A percentile compares a stretch with the other conserved stretches of the same genome.
Conservation (phyloP, 1,140 invertebrate species). For the Paracyclopina nana region DNA sequence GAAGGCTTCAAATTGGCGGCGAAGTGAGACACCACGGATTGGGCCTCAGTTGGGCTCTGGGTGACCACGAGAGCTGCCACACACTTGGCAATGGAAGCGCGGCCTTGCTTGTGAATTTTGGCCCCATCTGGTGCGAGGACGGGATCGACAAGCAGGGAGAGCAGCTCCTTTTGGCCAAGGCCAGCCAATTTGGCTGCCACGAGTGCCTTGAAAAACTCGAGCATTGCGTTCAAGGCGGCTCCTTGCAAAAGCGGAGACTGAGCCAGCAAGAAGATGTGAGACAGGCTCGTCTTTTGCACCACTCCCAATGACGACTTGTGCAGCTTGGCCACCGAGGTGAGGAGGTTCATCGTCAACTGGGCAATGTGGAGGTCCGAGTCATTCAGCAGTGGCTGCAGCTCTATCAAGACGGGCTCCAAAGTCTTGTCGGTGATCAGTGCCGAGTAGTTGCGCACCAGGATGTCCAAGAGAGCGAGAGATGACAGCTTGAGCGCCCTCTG, state of each 20-base stretch:
- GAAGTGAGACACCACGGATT: constrained; percentile 63
- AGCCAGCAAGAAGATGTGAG: constrained; percentile 52
- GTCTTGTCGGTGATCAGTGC: constrained; percentile 27
- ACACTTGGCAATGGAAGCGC: constrained; percentile 81
- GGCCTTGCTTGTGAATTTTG: constrained; percentile 33
- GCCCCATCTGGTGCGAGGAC: background rate
- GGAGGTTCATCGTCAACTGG: constrained; percentile 56
- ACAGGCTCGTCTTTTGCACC: constrained; percentile 31
- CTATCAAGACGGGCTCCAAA: constrained; percentile 41
- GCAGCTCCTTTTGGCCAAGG: constrained; percentile 52
- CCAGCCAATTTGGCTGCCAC: constrained; percentile 45
- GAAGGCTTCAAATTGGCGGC: constrained; percentile 53
- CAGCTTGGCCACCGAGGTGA: constrained; percentile 48
- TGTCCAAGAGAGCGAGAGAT: constrained; percentile 72
- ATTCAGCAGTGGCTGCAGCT: constrained; percentile 68
- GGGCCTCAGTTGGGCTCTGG: constrained; percentile 35
- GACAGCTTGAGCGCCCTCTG: constrained; percentile 80
- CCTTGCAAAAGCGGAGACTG: constrained; percentile 75
- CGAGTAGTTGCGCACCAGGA: constrained; percentile 45
- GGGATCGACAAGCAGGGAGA: constrained; percentile 45
- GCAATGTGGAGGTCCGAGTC: constrained; percentile 91
- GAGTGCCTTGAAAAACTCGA: constrained; percentile 74
- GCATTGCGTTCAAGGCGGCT: constrained; percentile 60
- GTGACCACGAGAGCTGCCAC: constrained; percentile 73
- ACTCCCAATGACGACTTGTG: constrained; percentile 39